phyloP scores from a whole-genome alignment of 2,888 invertebrate species.

The Stenolophus ochropezus region DNA sequence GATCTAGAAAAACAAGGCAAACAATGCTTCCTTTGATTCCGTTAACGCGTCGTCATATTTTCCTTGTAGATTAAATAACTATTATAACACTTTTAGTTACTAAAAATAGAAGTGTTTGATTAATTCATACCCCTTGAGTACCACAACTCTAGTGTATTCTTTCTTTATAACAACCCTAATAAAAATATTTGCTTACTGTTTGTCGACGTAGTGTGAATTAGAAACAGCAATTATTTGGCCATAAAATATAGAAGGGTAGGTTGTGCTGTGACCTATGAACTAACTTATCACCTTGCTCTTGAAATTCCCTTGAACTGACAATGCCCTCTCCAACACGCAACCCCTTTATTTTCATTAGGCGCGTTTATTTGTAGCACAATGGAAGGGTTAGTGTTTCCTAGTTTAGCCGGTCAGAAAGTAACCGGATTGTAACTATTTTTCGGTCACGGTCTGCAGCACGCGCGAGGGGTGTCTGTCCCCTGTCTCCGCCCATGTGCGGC shows the following conservation, averaged over 20 bases:
- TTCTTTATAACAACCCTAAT: too few relatives aligned
- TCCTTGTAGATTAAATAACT: too few relatives aligned
- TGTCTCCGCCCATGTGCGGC: conserved; percentile 22
- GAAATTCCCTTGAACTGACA: conserved; percentile 31
- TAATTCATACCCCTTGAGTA: too few relatives aligned
- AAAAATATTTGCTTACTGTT: background rate
- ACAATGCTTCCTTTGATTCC: too few relatives aligned
- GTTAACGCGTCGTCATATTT: too few relatives aligned
- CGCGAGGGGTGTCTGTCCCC: conserved; percentile 22
- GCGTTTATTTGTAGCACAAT: conserved; percentile 18
- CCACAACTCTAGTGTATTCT: too few relatives aligned
- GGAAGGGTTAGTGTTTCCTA: conserved; percentile 41
- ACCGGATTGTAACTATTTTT: conserved; percentile 51
- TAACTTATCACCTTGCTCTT: conserved; percentile 25
- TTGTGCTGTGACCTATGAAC: background rate
- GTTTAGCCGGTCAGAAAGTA: conserved; percentile 24
- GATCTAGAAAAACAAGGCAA: too few relatives aligned
- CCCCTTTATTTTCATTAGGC: conserved; percentile 37
- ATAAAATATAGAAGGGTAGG: conserved; percentile 6
- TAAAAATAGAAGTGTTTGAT: too few relatives aligned
- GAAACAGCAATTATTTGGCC: conserved; percentile 25
- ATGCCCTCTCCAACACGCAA: conserved; percentile 7
- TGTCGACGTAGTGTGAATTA: background rate
- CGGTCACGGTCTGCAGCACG: conserved; percentile 46
- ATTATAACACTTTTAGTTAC: too few relatives aligned